These are phyloP conservation scores for Pangasianodon hypophthalmus DNA, from an alignment of 2,113 vertebrate species.

Conservation along the genomic window DNA sequence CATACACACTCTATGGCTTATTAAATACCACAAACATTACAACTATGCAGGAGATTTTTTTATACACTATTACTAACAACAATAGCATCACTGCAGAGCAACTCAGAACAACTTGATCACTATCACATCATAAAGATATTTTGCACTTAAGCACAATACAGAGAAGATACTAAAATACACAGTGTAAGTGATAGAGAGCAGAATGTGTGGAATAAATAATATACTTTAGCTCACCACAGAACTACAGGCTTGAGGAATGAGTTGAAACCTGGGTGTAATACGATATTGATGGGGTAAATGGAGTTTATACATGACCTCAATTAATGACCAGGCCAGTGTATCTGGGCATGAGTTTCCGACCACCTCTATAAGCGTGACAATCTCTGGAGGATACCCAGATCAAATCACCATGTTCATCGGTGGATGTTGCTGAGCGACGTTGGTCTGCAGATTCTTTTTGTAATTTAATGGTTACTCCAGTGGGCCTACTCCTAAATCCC, in stretches of 20 bases:
- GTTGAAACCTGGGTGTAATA: background rate
- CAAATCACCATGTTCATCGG: background rate
- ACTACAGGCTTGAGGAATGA: background rate
- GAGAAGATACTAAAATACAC: background rate
- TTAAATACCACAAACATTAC: background rate
- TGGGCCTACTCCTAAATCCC: background rate
- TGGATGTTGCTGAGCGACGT: background rate
- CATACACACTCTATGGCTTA: background rate
- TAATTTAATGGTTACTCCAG: background rate
- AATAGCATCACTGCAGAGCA: background rate
- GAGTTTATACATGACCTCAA: background rate
- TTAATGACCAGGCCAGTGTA: background rate
- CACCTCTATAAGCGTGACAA: background rate
- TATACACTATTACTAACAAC: background rate
- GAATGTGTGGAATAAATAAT: background rate
- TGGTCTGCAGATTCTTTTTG: background rate
- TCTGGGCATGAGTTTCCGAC: background rate
- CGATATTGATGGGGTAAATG: background rate
- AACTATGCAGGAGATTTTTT: background rate
- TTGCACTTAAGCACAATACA: background rate
- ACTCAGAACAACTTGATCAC: background rate
- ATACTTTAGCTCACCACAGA: background rate
- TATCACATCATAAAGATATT: background rate
- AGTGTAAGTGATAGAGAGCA: background rate
- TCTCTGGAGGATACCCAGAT: background rate